Conservation (phyloP, 2,113 vertebrate genomes). For the human (Homo sapiens) region DNA sequence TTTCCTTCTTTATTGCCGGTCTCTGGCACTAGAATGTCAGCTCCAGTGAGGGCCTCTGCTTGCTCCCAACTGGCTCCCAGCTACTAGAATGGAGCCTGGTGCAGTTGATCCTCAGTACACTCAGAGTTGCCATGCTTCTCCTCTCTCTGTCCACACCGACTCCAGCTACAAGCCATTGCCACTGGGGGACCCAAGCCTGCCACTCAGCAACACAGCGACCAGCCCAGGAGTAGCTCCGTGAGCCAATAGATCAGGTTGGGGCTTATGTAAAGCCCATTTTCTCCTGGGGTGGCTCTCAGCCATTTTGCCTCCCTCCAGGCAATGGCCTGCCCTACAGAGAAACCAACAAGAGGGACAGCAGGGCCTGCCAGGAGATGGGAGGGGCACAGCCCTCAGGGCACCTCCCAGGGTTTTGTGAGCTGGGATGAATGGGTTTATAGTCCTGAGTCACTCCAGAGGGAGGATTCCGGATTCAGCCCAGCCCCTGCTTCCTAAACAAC, state of each 20-base stretch:
- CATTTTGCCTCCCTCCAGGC: not conserved
- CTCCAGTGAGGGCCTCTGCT: not conserved
- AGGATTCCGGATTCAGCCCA: no score
- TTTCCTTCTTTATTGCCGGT: not conserved
- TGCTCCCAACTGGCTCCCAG: not conserved
- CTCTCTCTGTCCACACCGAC: not conserved
- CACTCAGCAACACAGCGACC: not conserved
- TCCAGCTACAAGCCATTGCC: not conserved
- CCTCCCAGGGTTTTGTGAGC: not conserved
- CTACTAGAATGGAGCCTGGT: not conserved
- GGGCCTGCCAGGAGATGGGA: not conserved
- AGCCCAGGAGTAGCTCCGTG: not conserved
- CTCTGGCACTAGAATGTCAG: accelerated
- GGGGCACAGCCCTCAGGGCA: not conserved
- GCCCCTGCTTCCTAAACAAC: not conserved
- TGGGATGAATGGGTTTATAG: not conserved
- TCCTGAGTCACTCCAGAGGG: not conserved
- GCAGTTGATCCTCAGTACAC: accelerated
- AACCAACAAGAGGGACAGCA: not conserved
- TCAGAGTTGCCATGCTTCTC: not conserved
- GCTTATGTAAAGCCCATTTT: not conserved
- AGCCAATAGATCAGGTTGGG: not conserved
- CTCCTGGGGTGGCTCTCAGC: not conserved
- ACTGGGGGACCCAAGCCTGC: not conserved
- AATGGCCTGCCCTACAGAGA: not conserved